Base-by-base conservation (phyloP, 1,140 invertebrate species). In the Eubasilissa regina region DNA sequence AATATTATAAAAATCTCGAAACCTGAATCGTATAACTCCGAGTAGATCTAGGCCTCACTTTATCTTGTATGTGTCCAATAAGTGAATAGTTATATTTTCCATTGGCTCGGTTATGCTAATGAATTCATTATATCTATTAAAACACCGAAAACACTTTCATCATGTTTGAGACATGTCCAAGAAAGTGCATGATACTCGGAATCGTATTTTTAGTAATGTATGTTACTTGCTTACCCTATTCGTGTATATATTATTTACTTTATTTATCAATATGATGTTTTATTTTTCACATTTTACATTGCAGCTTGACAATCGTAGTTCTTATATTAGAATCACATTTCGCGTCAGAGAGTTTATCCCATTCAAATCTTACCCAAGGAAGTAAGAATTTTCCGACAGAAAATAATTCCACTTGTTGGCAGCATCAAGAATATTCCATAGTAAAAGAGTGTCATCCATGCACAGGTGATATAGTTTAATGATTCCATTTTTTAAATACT, bases 391-490 rank as follows among this genome's bases (percentile, higher is more conserved):
- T 91, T 83, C 87, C 94, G 44, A 91, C 93, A 13, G 94, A 94
- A 85, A 93, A 94, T 75, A 95, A 94, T 85, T 93, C 93, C 3
- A 93, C 92, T 25, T 96, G 95, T 86, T 92, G 92, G 89, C 87
- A 91, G 21, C 91, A 91, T 83, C 94, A 95, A 85, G 87, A 91
- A 15, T 95, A 91, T 83, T 90, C 92, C 72, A 87, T 95, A 43
- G 87, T 95, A 15, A 91, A 91, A 78, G 93, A 94, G 86, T 96
- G 95, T 85, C 93, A 95, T 88, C 94, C 93, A 10, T 97, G 96
- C 85, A 92, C 93, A 84, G 92, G 92, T 93, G 88, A 68, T 75
- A 13, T 15, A 10, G 4, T 11, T 6, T 35, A 35, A 35, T 35
- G 25, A 35, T 35, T n/a, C 25, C 25, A 35, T 35, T 35, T 35